Conservation (phyloP, 2,888 invertebrate genomes). For the Cosmia trapezina region DNA sequence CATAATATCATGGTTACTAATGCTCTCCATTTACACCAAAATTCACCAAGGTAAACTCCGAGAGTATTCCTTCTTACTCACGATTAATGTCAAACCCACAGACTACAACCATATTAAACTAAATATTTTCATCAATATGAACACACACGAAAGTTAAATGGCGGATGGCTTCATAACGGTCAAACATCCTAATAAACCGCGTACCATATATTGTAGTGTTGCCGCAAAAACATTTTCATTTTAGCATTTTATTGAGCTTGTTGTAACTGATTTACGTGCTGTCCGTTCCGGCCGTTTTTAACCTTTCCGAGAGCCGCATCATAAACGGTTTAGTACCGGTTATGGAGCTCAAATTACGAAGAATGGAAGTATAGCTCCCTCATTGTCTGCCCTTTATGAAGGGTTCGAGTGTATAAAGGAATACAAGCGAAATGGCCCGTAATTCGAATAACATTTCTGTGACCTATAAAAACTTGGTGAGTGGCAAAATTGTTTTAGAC, state of each 20-base stretch:
- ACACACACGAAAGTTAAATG: constrained; percentile 57
- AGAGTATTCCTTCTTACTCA: constrained; percentile 10
- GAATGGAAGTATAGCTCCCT: constrained; percentile 83
- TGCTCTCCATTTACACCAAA: background rate
- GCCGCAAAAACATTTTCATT: constrained; percentile 75
- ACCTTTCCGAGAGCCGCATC: constrained; percentile 87
- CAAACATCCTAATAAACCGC: constrained; percentile 68
- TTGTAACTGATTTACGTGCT: constrained; percentile 81
- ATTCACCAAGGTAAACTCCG: constrained; percentile 4
- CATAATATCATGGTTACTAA: constrained; percentile 11
- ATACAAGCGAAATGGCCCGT: constrained; percentile 83
- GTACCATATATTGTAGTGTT: constrained; percentile 69
- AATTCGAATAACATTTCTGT: constrained; percentile 86
- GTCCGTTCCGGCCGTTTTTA: constrained; percentile 83
- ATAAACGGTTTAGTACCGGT: constrained; percentile 88
- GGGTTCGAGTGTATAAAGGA: constrained; percentile 84
- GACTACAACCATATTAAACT: constrained; percentile 36
- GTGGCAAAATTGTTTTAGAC: constrained; percentile 78
- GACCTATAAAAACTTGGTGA: constrained; percentile 83
- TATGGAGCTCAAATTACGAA: constrained; percentile 87
- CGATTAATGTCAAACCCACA: constrained; percentile 34
- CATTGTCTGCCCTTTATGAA: constrained; percentile 87
- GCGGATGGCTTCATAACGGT: constrained; percentile 62
- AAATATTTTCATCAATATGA: constrained; percentile 56
- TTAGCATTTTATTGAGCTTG: constrained; percentile 78